Base-by-base conservation (phyloP, 2,888 invertebrate genomes). In the Amphimallon solstitiale region DNA sequence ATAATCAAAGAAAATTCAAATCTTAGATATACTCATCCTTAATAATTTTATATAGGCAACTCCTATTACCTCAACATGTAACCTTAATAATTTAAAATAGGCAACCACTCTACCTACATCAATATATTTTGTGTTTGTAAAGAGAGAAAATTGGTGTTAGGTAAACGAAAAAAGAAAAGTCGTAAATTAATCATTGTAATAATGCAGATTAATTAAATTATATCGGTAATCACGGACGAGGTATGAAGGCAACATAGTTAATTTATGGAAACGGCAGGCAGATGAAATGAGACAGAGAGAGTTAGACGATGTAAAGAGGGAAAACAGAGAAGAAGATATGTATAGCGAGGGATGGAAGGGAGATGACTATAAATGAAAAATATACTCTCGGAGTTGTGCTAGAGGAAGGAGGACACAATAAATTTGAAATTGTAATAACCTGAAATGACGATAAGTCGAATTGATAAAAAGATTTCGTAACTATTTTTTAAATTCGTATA, bases 241-340 rank as follows among this genome's bases (percentile, higher is more conserved):
- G 12, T 34, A 51, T 29, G 51, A 17, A 51, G 51, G 35, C 15
- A 34, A 51, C 51, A 14, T 7, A 29, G 51, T 35, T 51, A 51
- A 51, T 66, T 66, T 66, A 66, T 66, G 66, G 48, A 66, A 56
- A 51, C 62, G 66, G 48, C 54, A 40, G 66, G 54, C 40, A 62
- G 43, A 29, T 29, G 61, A 21, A 46, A 2, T 0, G 35, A 29
- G 10, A 2, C 15, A 14, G 51, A 15, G 51, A 14, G 14, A 10
- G 6, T 29, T 6, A 15, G 15, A 15, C 10, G 51, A 51, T 6
- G 10, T 45, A 45, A n/a, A n/a, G n/a, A n/a, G n/a, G n/a, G 45
- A 19, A n/a, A 19, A 45, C 7, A 14, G 14, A 45, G 45, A 45
- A 15, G 17, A 19, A 19, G 43, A 14, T 10, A 7, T 17, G 10